Evolutionary conservation across 1,140 invertebrate genomes (phyloP), one percentile per base, ranked within the genome.

Genomic region (Alviniconcha marisindica): DNA sequence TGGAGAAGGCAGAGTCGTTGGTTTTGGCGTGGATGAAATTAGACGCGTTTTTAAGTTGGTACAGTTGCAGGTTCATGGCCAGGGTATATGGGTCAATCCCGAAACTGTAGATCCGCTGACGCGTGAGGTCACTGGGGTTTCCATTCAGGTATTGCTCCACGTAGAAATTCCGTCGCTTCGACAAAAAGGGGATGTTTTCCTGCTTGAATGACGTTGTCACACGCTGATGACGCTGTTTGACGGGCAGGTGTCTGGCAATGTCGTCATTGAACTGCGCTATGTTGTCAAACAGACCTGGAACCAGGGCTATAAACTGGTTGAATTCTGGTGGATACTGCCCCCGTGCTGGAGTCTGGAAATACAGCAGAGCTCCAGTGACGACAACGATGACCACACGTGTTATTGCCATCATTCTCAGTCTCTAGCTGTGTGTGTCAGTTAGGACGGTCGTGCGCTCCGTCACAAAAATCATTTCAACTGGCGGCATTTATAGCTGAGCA

Each of bases 221-320:
- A 77, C 48, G 74, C 14, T n/a, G 42, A 77, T 77, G 74, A n/a
- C 74, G 74, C 42, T 77, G n/a, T 42, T 40, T 31, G 36, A 76
- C n/a, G 33, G 74, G 74, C 48, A 31, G 24, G 28, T 31, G 14
- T n/a, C n/a, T 48, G 28, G 60, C 60, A 14, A 77, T 48, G 48
- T 77, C 74, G 7, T 42, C 28, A 3, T 77, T 21, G 42, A 18
- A 77, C 74, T 77, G 74, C 2, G 18, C 74, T 48, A n/a, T 42
- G 42, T 77, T 77, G 74, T 77, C 74, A 31, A 2, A 77, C 14
- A 48, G n/a, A 5, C 74, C 74, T 12, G 51, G 51, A 54, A 54
- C 28, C 60, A 63, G 10, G 60, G 60, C 7, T 7, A 24, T n/a
- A 7, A 63, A 31, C 60, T 63, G 10, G 21, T n/a, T 63, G 60